Conservation (phyloP, 1,140 invertebrate species). For the Parasteatoda tepidariorum region DNA sequence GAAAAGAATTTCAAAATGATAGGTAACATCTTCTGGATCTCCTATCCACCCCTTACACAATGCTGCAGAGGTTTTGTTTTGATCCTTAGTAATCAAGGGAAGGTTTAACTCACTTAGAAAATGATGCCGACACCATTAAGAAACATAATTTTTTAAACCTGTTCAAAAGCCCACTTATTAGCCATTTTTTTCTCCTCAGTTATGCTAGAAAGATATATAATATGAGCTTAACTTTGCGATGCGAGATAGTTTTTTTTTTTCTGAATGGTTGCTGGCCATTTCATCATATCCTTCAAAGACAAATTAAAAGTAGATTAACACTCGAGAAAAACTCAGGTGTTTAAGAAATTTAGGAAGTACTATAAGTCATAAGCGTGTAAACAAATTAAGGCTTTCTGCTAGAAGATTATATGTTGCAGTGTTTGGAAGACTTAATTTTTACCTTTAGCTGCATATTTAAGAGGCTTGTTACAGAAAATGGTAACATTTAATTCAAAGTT, state of each 20-base stretch:
- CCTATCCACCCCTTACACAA: slow-evolving; percentile 4
- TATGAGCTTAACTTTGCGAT: not conserved
- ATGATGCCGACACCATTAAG: slow-evolving; percentile 40
- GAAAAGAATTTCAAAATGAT: slow-evolving; percentile 34
- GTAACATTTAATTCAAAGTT: not conserved
- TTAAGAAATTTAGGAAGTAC: not conserved
- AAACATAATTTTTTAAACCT: slow-evolving; percentile 13
- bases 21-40: slow-evolving; percentile 29
- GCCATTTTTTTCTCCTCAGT: slow-evolving; percentile 7
- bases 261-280: not conserved
- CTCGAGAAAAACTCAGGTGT: slow-evolving; percentile 25
- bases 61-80: slow-evolving; percentile 30
- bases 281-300: not conserved
- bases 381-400: slow-evolving; percentile 19
- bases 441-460: not conserved
- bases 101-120: slow-evolving; percentile 50
- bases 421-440: slow-evolving; percentile 2
- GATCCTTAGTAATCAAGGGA: slow-evolving; percentile 31
- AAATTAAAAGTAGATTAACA: slow-evolving; percentile 53
- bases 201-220: not conserved
- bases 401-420: not conserved
- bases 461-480: not conserved
- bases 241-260: slow-evolving; percentile 8
- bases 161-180: slow-evolving; percentile 36
- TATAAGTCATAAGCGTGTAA: slow-evolving; percentile 6